Conservation (phyloP, 2,113 vertebrate genomes). For the Equus przewalskii region DNA sequence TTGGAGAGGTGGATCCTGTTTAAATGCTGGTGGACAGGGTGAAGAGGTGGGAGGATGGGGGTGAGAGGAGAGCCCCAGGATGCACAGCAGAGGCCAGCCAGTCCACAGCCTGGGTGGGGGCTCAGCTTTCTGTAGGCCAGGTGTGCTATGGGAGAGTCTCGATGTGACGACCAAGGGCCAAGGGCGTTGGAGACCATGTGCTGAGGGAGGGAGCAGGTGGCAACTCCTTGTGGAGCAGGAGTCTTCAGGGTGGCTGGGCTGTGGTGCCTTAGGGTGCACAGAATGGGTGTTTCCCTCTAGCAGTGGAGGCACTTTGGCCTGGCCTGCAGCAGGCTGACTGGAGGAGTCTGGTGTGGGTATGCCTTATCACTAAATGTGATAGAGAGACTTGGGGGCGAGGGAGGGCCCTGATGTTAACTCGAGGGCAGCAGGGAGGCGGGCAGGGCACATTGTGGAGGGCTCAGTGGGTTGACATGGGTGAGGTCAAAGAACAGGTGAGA, state of each 20-base stretch:
- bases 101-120: no score
- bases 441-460: neutral
- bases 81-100: no score
- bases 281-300: neutral
- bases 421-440: fast-evolving
- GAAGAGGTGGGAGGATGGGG: no score
- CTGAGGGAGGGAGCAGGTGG: neutral
- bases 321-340: no score
- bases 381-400: neutral
- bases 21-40: neutral
- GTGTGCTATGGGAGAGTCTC: no score
- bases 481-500: neutral
- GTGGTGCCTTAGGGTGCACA: no score
- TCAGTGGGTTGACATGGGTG: neutral
- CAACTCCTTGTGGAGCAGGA: no score
- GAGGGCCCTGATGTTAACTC: fast-evolving
- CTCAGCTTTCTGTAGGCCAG: neutral
- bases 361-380: neutral
- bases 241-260: neutral
- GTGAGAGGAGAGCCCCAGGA: neutral
- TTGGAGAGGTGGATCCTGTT: neutral
- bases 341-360: neutral
- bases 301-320: neutral
- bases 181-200: neutral
- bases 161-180: neutral